These are phyloP conservation scores for Percopsis omiscomaycus DNA, from an alignment of 2,797 vertebrate genomes.

Conservation along the genomic window DNA sequence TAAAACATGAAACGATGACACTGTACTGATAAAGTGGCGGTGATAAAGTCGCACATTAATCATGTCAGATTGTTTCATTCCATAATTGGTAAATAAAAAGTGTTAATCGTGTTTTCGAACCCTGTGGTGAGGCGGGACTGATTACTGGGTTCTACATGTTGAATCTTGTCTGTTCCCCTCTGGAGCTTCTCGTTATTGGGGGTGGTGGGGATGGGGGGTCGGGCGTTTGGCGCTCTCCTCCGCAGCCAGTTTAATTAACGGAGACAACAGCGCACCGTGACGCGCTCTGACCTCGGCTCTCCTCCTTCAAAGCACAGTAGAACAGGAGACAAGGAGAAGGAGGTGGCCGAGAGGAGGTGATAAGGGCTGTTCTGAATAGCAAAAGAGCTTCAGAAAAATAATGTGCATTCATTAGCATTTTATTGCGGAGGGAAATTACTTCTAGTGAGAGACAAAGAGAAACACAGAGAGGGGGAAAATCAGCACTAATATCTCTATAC, in stretches of 20 bases:
- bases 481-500: slow-evolving; percentile 18
- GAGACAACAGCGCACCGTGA: slow-evolving; percentile 33
- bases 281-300: slow-evolving; percentile 50
- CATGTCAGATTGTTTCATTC: slow-evolving; percentile 39
- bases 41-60: slow-evolving; percentile 44
- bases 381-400: slow-evolving; percentile 37
- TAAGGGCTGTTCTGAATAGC: slow-evolving; percentile 17
- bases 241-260: slow-evolving; percentile 57
- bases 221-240: too few species aligned
- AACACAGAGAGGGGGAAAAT: slow-evolving; percentile 10
- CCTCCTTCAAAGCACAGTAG: slow-evolving; percentile 49
- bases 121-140: slow-evolving; percentile 15
- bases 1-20: slow-evolving; percentile 16
- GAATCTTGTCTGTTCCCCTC: slow-evolving; percentile 31
- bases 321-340: slow-evolving; percentile 4
- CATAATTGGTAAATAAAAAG: slow-evolving; percentile 52
- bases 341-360: background rate
- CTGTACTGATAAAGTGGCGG: slow-evolving; percentile 19
- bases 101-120: slow-evolving; percentile 36
- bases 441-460: slow-evolving; percentile 24
- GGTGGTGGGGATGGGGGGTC: slow-evolving; percentile 8
- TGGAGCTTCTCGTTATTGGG: slow-evolving; percentile 11
- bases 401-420: slow-evolving; percentile 54
- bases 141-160: slow-evolving; percentile 38
- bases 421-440: slow-evolving; percentile 39